A percentile compares a stretch with the other conserved stretches of the same genome.
Conservation (phyloP, 2,113 vertebrate species). For the Halcyon malimbica region DNA sequence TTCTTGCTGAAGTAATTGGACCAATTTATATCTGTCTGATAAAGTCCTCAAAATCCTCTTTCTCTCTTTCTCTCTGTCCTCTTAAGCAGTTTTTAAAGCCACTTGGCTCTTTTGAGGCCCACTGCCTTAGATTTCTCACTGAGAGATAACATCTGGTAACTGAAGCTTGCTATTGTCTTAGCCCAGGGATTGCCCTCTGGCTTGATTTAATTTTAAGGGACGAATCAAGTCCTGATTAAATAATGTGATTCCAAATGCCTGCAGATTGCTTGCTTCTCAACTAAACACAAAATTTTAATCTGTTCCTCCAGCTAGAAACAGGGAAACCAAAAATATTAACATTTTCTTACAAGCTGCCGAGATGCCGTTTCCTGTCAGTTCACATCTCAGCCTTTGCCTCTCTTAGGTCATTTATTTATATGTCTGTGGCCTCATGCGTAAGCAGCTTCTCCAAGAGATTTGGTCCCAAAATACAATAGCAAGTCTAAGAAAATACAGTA, state of each 20-base stretch:
- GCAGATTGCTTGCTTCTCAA: neutral
- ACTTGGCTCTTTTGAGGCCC: neutral
- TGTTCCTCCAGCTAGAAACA: neutral
- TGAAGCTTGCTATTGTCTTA: slow-evolving; percentile 7
- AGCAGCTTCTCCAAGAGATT: slow-evolving; percentile 36
- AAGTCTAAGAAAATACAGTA: slow-evolving; percentile 42
- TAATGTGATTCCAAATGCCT: neutral
- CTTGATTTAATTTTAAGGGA: slow-evolving; percentile 24
- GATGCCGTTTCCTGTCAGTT: neutral
- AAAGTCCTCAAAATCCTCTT: neutral
- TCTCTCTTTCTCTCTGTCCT: neutral
- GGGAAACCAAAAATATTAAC: neutral
- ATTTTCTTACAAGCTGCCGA: neutral
- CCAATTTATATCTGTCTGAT: neutral
- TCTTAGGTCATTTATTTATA: slow-evolving; percentile 57
- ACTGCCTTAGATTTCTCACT: neutral
- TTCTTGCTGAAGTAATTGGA: neutral
- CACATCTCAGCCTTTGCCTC: neutral
- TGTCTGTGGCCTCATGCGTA: slow-evolving; percentile 16
- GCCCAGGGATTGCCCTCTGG: neutral
- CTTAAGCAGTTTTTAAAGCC: neutral
- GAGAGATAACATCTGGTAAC: neutral
- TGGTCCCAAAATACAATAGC: slow-evolving; percentile 46
- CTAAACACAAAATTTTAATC: neutral
- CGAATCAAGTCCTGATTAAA: neutral